Base-by-base conservation (phyloP, 1,140 invertebrate species). In the Oedothorax gibbosus region DNA sequence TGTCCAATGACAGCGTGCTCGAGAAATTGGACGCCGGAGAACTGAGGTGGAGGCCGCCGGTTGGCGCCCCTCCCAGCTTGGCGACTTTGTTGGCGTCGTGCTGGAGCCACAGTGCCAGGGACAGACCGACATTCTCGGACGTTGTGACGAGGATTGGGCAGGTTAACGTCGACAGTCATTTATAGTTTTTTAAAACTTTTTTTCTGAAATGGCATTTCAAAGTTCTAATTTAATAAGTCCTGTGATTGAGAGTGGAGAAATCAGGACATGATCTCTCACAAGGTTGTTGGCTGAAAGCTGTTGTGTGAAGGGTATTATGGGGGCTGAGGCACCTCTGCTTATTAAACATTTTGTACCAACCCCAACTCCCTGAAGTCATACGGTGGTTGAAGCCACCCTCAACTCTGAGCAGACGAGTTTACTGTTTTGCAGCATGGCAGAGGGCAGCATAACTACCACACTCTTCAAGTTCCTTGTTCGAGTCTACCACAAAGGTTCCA, bases 61-160 rank as follows among this genome's bases (percentile, higher is more conserved):
- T 8, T 51, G 80, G 75, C 35, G 50, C 73, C 7, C 86, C 86
- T n/a, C 20, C 21, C 10, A 62, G 14, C 15, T 72, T 86, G 20
- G 35, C 12, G 54, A 91, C 92, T 54, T 89, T 95, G 80, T 86
- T 90, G n/a, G 65, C 75, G n/a, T 90, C 91, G 21, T 94, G 94
- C 85, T 94, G 93, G 92, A 91, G 91, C 60, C 91, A 91, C 15
- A 92, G 92, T 78, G 93, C 93, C 2, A 89, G 93, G n/a, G 93
- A 94, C 73, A 90, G 94, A 76, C 94, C 94, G 0, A 92, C 92
- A 3, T 94, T 94, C 87, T 90, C 91, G 56, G 89, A 92, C 49
- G 88, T 92, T 20, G 90, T 90, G 9, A 5, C 15, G 2, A 66
- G 66, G 51, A 85, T 88, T 35, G 86, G 82, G 14, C 86, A 85